Base-by-base conservation (phyloP, 2,113 vertebrate species). In the Podarcis cretensis region DNA sequence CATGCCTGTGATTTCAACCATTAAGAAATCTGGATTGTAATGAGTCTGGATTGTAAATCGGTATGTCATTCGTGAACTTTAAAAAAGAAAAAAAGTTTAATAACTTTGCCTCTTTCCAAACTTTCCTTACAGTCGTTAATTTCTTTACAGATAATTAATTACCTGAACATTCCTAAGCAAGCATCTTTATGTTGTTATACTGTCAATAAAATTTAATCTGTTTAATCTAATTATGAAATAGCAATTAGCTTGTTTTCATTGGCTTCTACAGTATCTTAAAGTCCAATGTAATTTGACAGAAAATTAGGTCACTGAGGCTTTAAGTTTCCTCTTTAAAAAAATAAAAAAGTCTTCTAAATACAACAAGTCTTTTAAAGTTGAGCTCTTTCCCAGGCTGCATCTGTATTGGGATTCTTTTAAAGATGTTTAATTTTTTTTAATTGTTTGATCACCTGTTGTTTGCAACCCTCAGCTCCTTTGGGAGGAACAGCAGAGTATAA, bases 171-270 rank as follows among this genome's bases (percentile, higher is more conserved):
- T 86, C 8, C 86, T 88, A 91, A 92, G 88, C 77, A 92, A 90
- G 16, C 1, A 89, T 0, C 21, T 83, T 5, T 69, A 84, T 76
- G 86, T 91, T 92, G 30, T 88, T 86, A 83, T 89, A 93, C 87
- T 90, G 75, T 83, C 66, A 90, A 88, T 93, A 95, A 84, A 88
- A 83, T 81, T 30, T 81, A 83, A 86, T 89, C 83, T 65, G 79
- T 1, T 81, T 86, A 83, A 92, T 88, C 86, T 86, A 85, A 92
- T 90, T 89, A 86, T 91, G 63, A 93, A 93, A 90, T 89, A 40
- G 8, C 16, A 89, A 92, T 92, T 91, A 87, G 68, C 16, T 89
- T 91, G 75, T 57, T 90, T 77, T 88, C 90, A 90, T 92, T 95
- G 80, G 2, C 18, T 71, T 6, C 78, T 87, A 66, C 27, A 85